A percentile compares a stretch with the other conserved stretches of the same genome.
Evolutionary conservation across 2,797 vertebrate genomes (phyloP).

Genomic region (Artibeus jamaicensis): DNA sequence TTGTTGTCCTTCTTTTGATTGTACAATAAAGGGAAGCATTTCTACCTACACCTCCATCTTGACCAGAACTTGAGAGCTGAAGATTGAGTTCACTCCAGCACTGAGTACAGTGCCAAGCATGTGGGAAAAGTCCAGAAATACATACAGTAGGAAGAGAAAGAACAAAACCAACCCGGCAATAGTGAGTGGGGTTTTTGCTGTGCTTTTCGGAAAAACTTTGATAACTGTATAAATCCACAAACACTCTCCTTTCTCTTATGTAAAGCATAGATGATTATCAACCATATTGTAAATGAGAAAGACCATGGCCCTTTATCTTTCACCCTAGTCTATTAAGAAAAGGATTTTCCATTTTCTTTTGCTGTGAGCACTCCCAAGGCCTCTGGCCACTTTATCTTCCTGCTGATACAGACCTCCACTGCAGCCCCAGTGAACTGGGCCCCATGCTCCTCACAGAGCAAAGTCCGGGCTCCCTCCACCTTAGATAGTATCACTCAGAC

Average conservation of each 20-base stretch:
- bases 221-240: neutral
- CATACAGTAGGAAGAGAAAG: neutral
- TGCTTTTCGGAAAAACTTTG: neutral
- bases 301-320: fast-evolving
- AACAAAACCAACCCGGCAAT: neutral
- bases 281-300: neutral
- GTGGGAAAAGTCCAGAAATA: neutral
- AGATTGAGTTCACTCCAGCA: neutral
- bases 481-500: neutral
- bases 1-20: no score
- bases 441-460: neutral
- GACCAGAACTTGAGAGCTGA: neutral
- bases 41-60: no score
- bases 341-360: neutral
- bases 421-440: neutral
- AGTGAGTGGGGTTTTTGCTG: neutral
- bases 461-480: neutral
- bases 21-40: no score
- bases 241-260: neutral
- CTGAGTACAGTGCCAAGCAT: neutral
- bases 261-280: neutral
- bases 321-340: neutral
- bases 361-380: neutral
- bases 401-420: neutral
- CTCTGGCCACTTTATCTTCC: neutral